Base-by-base conservation (phyloP, 92 coral and sea anemone species). In the Porites rus region DNA sequence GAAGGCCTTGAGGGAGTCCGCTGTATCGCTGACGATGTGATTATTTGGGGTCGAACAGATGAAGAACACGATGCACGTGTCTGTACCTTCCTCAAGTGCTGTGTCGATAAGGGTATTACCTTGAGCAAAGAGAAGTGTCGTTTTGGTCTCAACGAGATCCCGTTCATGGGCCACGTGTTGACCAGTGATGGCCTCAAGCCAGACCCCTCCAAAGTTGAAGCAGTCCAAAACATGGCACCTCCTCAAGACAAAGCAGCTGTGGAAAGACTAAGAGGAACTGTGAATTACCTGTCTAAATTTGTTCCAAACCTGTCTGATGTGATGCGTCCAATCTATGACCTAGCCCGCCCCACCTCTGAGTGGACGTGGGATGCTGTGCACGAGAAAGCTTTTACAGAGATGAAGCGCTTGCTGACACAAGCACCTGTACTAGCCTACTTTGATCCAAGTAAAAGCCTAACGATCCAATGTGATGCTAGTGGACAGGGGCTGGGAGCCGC, bases 401-500 rank as follows among this genome's bases (percentile, higher is more conserved):
- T 81, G 25, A 53, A 81, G 24, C 75, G 16, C 51, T 65, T 67
- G 38, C 74, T 81, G 17, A 69, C 66, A 22, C 68, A 66, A 28
- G 86, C 86, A 2, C 77, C 77, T 7, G 86, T 53, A 54, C 56
- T 81, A 24, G 68, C 24, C 16, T 81, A 81, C 77, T 69, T 68
- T 56, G 72, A 58, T 24, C 86, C 77, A 17, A 13, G 11, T 1
- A 81, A 81, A 68, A 67, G 70, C 24, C 77, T 53, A 5, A 22
- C 56, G 4, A 69, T 69, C 69, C 77, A 81, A 21, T 69, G 86
- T 56, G 77, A 68, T 20, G 77, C 86, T 22, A 81, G 65, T 69
- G 77, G 86, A 7, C 75, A 81, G n/a, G 77, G 86, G 3, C 24
- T 80, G 20, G 85, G 76, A 51, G 86, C 86, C 12, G 77, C 86